These are phyloP conservation scores for Myotis planiceps DNA, from an alignment of 2,797 vertebrate species.

Conservation along the genomic window DNA sequence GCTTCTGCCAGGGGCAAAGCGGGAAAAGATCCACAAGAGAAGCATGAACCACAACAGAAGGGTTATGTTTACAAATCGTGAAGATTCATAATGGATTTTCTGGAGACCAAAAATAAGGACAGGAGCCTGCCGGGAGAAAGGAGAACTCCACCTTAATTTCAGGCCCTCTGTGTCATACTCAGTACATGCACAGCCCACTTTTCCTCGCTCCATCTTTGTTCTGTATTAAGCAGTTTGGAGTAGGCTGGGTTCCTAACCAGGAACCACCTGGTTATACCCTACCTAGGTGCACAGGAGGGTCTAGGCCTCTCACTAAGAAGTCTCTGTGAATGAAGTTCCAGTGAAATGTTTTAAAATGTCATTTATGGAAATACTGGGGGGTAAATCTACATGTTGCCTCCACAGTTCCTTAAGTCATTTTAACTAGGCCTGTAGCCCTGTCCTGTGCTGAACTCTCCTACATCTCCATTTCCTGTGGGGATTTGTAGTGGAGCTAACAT, in stretches of 20 bases:
- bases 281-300: neutral
- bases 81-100: neutral
- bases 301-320: neutral
- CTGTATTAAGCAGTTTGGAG: neutral
- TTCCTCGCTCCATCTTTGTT: neutral
- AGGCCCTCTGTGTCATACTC: fast-evolving
- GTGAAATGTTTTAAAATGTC: constrained; percentile 13
- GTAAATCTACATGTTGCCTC: neutral
- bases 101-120: neutral
- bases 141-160: neutral
- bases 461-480: neutral
- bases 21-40: neutral
- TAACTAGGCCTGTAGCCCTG: neutral
- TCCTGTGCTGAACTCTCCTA: neutral
- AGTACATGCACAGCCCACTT: fast-evolving
- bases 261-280: neutral
- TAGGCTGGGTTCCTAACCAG: neutral
- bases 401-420: constrained; percentile 30
- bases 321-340: constrained; percentile 21
- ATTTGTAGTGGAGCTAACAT: constrained; percentile 1
- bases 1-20: neutral
- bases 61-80: neutral
- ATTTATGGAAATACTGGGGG: neutral
- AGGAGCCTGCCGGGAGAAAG: neutral
- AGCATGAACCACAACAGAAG: neutral